These are phyloP conservation scores for Phymanthus crucifer DNA, from an alignment of 92 coral and sea anemone genomes.

Conservation along the genomic window DNA sequence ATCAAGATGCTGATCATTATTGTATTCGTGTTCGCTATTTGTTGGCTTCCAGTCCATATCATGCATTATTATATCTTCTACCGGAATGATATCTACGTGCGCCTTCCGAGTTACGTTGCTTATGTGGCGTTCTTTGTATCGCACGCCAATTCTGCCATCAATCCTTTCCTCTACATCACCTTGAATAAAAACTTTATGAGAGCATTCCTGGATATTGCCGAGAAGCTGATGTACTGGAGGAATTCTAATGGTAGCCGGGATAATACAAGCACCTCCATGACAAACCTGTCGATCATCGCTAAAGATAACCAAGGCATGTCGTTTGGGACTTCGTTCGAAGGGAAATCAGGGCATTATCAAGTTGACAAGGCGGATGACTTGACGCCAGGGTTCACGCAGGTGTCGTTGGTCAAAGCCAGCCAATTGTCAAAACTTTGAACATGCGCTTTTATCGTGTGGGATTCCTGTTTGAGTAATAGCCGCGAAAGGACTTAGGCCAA, in stretches of 20 bases:
- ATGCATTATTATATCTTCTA: conserved; percentile 58
- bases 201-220: conserved; percentile 47
- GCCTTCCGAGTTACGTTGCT: conserved; percentile 21
- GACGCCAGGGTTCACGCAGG: background rate
- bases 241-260: background rate
- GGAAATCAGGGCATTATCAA: conserved; percentile 16
- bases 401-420: conserved; percentile 19
- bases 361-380: background rate
- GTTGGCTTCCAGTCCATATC: conserved; percentile 77
- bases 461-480: no score
- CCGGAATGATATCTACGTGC: conserved; percentile 4
- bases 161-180: conserved; percentile 67
- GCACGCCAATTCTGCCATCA: conserved; percentile 67
- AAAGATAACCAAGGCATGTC: conserved; percentile 6
- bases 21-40: conserved; percentile 62
- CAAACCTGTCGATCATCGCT: conserved; percentile 17
- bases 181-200: conserved; percentile 69
- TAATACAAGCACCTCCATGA: conserved; percentile 24
- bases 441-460: no score
- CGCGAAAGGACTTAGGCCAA: no score
- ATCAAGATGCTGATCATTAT: conserved; percentile 69
- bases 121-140: conserved; percentile 56
- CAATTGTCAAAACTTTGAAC: conserved; percentile 4
- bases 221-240: conserved; percentile 17
- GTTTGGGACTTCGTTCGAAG: background rate